Base-by-base conservation (phyloP, 2,888 invertebrate genomes). In the Tuta absoluta region DNA sequence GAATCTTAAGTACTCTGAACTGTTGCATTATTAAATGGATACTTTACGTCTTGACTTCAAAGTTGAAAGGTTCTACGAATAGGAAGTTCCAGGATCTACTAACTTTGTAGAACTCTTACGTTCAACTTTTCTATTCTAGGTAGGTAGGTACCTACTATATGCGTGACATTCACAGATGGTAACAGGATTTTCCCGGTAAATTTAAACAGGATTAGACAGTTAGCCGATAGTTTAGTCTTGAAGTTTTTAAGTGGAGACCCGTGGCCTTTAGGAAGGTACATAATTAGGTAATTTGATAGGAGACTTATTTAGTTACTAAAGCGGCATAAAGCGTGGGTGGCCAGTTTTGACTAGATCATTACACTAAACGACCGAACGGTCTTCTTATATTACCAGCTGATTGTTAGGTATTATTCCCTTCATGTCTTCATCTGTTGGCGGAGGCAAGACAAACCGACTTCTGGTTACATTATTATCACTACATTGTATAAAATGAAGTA, bases 11-110 rank as follows among this genome's bases (percentile, higher is more conserved):
- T 33, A 56, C n/a, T 33, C 17, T 33, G 56, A 56, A 56, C 56
- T 56, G 56, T 56, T 56, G 56, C 24, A 56, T 56, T 56, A 56
- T 56, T 56, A 17, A 56, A 56, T 33, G 56, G 56, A 56, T 56
- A 56, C n/a, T 41, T 41, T 45, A 56, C n/a, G 24, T 24, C 33
- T 33, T 17, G 24, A n/a, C 17, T 56, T 56, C n/a, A 33, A 33
- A 33, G 28, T 17, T 56, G 28, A 33, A 24, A 28, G 56, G 56
- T 56, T 51, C 62, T 37, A 10, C 12, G 12, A 45, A 45, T 45
- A 45, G 45, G 45, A 45, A 45, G 45, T 45, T 45, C 45, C 17
- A 41, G 33, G 33, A 33, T 2, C 12, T 1, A 45, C 17, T 45
- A 45, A 45, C n/a, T 45, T 17, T 45, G 45, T 17, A 17, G 45